phyloP scores from a whole-genome alignment of 2,888 invertebrate species.

The Euproctis similis region DNA sequence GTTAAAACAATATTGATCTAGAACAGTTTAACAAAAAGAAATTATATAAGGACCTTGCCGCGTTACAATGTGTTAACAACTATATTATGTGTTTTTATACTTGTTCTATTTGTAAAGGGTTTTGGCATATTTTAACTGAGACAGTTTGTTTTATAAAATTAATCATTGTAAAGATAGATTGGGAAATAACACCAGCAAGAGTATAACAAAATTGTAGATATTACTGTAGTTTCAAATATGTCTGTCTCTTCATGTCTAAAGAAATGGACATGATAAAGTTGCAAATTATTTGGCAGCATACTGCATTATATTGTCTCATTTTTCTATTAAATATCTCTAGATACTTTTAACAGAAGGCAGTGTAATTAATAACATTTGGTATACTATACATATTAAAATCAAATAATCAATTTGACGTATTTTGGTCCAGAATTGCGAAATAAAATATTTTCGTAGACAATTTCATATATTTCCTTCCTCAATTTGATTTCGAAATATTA shows the following conservation, averaged over 20 bases:
- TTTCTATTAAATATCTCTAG: conserved; percentile 32
- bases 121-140: no score
- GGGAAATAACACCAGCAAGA: no score
- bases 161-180: no score
- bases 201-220: no score
- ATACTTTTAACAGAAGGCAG: conserved; percentile 32
- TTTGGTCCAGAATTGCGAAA: conserved; percentile 47
- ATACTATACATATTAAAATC: conserved; percentile 26
- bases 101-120: no score
- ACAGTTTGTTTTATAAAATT: no score
- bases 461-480: conserved; percentile 25
- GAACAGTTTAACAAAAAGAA: conserved; percentile 45
- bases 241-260: conserved; percentile 1
- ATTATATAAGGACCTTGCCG: conserved; percentile 26
- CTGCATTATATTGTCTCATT: conserved; percentile 25
- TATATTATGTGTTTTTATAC: no score
- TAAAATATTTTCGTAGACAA: conserved; percentile 22
- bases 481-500: conserved; percentile 22
- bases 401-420: conserved; percentile 26
- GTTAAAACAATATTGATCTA: conserved; percentile 31
- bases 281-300: conserved; percentile 8
- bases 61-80: no score
- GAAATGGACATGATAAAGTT: conserved; percentile 3
- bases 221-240: no score
- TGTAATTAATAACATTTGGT: conserved; percentile 35